These are phyloP conservation scores for Gallinago solitaria DNA, from an alignment of 2,797 vertebrate species.

Conservation along the genomic window DNA sequence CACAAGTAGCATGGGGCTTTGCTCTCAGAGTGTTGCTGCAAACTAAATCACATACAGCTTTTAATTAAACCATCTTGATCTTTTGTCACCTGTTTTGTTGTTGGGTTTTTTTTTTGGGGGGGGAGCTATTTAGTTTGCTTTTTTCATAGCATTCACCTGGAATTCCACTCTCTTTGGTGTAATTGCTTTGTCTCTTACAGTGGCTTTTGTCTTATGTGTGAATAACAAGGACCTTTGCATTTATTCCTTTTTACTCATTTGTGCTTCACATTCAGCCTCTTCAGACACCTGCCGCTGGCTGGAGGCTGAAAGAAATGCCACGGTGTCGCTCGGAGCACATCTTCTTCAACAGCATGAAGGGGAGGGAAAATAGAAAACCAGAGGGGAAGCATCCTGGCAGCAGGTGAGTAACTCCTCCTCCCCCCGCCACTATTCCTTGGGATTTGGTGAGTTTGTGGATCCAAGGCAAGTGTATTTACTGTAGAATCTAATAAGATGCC, in stretches of 20 bases:
- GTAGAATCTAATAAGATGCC: background rate
- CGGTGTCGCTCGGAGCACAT: fast-evolving
- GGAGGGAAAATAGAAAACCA: background rate
- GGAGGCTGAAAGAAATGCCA: background rate
- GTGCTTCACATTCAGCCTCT: background rate
- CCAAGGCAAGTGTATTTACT: background rate
- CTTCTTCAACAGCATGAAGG: background rate
- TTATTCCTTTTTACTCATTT: background rate
- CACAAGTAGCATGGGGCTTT: background rate
- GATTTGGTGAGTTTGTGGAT: background rate
- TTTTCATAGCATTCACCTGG: background rate
- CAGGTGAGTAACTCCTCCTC: background rate
- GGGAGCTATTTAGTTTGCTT: background rate
- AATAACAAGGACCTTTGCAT: background rate
- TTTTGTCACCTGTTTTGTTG: background rate
- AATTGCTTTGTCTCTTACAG: background rate
- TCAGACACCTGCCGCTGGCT: background rate
- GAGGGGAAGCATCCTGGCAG: background rate
- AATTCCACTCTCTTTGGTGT: background rate
- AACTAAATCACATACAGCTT: background rate
- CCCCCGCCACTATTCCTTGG: background rate
- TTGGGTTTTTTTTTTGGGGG: too few species aligned
- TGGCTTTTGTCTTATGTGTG: background rate
- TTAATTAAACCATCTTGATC: background rate
- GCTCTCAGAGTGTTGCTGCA: background rate